phyloP scores from a whole-genome alignment of 2,113 vertebrate genomes.

The Protobothrops mucrosquamatus region DNA sequence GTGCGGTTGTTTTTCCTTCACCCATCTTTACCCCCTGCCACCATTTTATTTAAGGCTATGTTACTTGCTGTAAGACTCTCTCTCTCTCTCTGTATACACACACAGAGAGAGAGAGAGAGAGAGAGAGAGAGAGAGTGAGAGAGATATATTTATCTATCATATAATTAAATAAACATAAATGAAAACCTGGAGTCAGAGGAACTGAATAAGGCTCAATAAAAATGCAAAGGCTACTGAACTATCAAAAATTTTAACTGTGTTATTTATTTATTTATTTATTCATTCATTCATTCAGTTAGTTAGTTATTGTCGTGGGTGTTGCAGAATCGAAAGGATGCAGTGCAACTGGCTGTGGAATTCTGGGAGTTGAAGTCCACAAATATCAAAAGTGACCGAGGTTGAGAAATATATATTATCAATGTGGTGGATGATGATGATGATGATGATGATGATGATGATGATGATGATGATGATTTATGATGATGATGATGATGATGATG shows the following conservation, averaged over 20 bases:
- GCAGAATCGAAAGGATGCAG: not conserved
- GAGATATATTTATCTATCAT: not conserved
- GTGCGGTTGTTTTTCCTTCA: constrained; percentile 31
- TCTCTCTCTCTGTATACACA: too few species aligned
- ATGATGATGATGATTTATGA: too few species aligned
- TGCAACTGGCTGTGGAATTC: not conserved
- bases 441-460: not conserved
- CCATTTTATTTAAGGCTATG: not conserved
- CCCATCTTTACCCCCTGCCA: not conserved
- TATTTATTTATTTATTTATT: not conserved
- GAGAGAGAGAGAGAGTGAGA: too few species aligned
- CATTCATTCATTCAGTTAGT: too few species aligned
- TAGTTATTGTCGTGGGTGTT: not conserved
- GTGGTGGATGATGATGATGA: not conserved
- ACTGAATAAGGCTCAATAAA: not conserved
- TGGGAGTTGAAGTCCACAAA: not conserved
- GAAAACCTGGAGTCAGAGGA: not conserved
- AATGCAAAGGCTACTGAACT: not conserved
- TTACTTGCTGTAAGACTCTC: not conserved
- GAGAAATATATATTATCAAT: not conserved
- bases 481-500: not conserved
- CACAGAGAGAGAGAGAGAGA: too few species aligned
- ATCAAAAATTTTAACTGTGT: not conserved
- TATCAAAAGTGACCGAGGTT: not conserved
- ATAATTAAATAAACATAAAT: not conserved